phyloP scores from a whole-genome alignment of 2,113 vertebrate species.

The Strigops habroptila region DNA sequence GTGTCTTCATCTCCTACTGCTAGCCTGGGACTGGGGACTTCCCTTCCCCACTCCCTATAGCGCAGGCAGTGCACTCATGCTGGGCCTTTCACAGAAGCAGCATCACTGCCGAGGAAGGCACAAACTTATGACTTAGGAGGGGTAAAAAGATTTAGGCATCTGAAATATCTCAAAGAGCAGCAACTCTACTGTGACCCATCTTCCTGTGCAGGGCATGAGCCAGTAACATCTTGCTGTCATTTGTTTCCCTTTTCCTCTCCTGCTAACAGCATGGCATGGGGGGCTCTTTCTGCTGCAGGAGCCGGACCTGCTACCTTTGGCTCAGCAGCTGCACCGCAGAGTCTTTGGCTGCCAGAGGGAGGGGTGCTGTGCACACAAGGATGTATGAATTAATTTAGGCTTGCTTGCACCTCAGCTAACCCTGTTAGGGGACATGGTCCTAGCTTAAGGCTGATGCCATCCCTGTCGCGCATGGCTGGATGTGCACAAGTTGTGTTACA shows the following conservation, averaged over 20 bases:
- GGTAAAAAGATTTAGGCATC: background rate
- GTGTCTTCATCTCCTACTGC: fast-evolving
- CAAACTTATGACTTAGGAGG: background rate
- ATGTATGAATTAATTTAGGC: background rate
- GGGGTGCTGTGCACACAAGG: background rate
- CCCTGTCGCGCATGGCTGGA: background rate
- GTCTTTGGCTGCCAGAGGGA: background rate
- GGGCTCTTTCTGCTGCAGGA: background rate
- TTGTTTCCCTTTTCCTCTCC: background rate
- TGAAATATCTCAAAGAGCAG: background rate
- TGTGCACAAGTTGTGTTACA: fast-evolving
- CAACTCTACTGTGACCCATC: background rate
- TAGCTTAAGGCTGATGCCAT: background rate
- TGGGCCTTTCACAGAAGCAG: background rate
- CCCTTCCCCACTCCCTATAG: background rate
- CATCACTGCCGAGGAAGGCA: background rate
- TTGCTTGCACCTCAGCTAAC: background rate
- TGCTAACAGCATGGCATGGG: fast-evolving
- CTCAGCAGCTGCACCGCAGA: background rate
- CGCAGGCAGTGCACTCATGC: fast-evolving
- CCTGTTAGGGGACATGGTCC: fast-evolving
- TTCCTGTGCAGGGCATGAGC: background rate
- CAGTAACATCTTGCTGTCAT: background rate
- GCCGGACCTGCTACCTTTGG: background rate
- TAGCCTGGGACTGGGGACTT: fast-evolving